Evolutionary conservation across 2,113 vertebrate species (phyloP).

Genomic region (Plecturocebus donacophilus): DNA sequence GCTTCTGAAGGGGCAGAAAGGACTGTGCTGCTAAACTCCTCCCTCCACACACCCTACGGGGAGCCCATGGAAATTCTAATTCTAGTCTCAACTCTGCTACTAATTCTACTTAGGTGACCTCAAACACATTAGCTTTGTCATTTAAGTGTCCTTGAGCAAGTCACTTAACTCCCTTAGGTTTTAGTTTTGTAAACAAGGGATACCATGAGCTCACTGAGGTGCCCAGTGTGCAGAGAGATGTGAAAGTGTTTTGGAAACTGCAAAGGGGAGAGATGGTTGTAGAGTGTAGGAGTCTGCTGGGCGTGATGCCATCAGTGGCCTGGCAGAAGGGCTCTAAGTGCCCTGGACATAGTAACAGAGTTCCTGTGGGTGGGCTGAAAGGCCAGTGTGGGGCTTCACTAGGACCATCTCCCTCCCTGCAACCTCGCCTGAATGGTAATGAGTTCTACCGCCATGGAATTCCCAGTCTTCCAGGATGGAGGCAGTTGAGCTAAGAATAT

Average conservation of each 20-base stretch:
- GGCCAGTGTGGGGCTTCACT: accelerated
- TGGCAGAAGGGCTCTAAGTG: accelerated
- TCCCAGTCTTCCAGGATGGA: not conserved
- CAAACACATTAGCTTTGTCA: not conserved
- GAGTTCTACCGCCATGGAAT: not conserved
- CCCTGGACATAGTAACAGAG: accelerated
- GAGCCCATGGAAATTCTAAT: not conserved
- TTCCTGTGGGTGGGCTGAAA: not conserved
- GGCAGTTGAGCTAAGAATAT: not conserved
- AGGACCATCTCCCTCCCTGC: not conserved
- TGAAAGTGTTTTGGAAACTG: not conserved
- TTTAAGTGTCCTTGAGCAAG: too few relatives aligned
- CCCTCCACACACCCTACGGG: too few relatives aligned
- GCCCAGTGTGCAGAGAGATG: accelerated
- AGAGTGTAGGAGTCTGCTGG: not conserved
- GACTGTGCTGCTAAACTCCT: not conserved
- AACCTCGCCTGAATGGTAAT: not conserved
- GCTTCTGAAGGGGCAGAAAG: not conserved
- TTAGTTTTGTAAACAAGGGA: not conserved
- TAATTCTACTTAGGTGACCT: not conserved
- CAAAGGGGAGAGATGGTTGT: not conserved
- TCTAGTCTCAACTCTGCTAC: not conserved
- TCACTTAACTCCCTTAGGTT: not conserved
- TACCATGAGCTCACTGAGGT: not conserved
- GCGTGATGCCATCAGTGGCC: accelerated